phyloP scores from a whole-genome alignment of 2,797 vertebrate species.

The Coluber constrictor region DNA sequence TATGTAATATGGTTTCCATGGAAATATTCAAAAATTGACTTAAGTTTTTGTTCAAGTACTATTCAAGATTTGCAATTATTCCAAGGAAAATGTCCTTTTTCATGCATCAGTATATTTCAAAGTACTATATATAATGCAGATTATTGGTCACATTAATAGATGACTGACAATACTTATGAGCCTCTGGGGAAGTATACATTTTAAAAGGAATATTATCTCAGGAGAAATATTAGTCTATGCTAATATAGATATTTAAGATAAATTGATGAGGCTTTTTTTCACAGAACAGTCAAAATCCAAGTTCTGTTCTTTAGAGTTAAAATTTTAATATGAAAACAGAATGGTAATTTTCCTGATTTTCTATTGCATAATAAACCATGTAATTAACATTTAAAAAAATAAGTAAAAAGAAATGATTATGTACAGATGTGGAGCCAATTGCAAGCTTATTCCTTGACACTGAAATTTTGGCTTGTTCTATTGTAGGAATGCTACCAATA shows the following conservation, averaged over 20 bases:
- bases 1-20: neutral
- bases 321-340: neutral
- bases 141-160: neutral
- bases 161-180: neutral
- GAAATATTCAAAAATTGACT: neutral
- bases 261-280: neutral
- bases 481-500: neutral
- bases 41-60: neutral
- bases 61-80: neutral
- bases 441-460: neutral
- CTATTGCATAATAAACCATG: neutral
- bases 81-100: neutral
- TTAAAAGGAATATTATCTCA: neutral
- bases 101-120: neutral
- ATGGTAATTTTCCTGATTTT: neutral
- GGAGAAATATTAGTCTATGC: neutral
- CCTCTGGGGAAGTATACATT: neutral
- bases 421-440: neutral
- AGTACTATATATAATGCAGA: neutral
- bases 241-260: neutral
- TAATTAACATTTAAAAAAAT: neutral
- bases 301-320: neutral
- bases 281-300: neutral
- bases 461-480: neutral
- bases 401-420: neutral